Conservation (phyloP, 1,140 invertebrate genomes). For the Chelonus insularis region DNA sequence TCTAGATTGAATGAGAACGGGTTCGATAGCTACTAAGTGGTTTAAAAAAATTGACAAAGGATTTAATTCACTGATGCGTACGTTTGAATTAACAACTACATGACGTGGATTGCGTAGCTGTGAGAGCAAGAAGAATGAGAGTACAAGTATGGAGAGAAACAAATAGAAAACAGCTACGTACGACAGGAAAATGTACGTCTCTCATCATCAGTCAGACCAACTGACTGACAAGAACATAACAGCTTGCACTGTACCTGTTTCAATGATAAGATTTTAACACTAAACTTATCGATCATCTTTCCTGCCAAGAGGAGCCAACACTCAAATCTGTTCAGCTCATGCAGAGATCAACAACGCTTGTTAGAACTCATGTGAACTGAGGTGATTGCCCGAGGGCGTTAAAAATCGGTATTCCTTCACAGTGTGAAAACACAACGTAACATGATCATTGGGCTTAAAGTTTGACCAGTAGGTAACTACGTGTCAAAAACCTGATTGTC, state of each 20-base stretch:
- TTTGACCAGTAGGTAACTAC: constrained; percentile 9
- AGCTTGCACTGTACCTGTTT: constrained; percentile 37
- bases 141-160: constrained; percentile 19
- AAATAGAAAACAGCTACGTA: neutral
- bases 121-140: constrained; percentile 8
- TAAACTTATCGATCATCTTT: constrained; percentile 46
- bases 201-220: constrained; percentile 29
- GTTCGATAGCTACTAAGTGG: neutral
- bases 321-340: too few relatives aligned
- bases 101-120: constrained; percentile 16
- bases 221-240: constrained; percentile 41
- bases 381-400: too few relatives aligned
- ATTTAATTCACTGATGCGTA: constrained; percentile 38
- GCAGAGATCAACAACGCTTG: too few relatives aligned
- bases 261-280: constrained; percentile 39
- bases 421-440: constrained; percentile 5
- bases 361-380: too few relatives aligned
- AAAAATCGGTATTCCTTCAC: neutral
- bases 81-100: constrained; percentile 44
- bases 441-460: neutral
- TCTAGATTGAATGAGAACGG: neutral
- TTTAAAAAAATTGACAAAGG: constrained; percentile 22
- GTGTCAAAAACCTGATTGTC: constrained; percentile 20
- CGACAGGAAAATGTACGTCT: constrained; percentile 26
- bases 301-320: constrained; percentile 17